Evolutionary conservation across 1,140 invertebrate species (phyloP).

Genomic region (Drosophila ficusphila): DNA sequence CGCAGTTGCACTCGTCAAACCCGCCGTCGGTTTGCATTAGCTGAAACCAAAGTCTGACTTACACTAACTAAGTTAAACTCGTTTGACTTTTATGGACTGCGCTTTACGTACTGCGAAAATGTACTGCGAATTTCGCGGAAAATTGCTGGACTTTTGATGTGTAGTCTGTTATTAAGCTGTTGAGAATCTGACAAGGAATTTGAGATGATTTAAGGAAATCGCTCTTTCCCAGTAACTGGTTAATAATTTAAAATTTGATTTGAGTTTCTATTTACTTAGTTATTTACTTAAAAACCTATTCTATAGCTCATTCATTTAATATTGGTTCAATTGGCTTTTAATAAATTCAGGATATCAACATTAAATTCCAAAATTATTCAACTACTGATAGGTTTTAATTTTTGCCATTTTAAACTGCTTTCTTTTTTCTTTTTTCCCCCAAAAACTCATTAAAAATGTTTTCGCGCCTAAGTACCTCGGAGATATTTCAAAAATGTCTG

Average conservation of each 20-base stretch:
- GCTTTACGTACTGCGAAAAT: conserved; percentile 7
- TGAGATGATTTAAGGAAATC: neutral
- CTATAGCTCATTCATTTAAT: too few species aligned
- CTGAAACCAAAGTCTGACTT: conserved; percentile 46
- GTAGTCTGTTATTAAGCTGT: neutral
- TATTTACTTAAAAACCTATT: too few species aligned
- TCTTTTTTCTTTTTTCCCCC: neutral
- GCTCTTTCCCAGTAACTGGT: too few species aligned
- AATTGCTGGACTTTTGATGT: neutral
- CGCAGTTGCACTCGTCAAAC: conserved; percentile 50
- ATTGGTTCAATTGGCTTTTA: too few species aligned
- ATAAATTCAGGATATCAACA: too few species aligned
- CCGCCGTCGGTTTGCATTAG: conserved; percentile 29
- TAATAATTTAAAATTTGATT: neutral
- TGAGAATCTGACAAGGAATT: neutral
- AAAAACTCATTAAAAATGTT: neutral
- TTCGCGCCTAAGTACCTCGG: neutral
- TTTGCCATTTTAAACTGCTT: neutral
- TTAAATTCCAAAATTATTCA: too few species aligned
- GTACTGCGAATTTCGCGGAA: conserved; percentile 13
- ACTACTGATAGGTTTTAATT: too few species aligned
- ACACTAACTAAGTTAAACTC: conserved; percentile 42
- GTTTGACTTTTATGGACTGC: conserved; percentile 40
- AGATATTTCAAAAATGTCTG: neutral
- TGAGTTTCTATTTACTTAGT: too few species aligned